These are phyloP conservation scores for Rhagoletis zephyria DNA, from an alignment of 1,140 invertebrate genomes.

Conservation along the genomic window DNA sequence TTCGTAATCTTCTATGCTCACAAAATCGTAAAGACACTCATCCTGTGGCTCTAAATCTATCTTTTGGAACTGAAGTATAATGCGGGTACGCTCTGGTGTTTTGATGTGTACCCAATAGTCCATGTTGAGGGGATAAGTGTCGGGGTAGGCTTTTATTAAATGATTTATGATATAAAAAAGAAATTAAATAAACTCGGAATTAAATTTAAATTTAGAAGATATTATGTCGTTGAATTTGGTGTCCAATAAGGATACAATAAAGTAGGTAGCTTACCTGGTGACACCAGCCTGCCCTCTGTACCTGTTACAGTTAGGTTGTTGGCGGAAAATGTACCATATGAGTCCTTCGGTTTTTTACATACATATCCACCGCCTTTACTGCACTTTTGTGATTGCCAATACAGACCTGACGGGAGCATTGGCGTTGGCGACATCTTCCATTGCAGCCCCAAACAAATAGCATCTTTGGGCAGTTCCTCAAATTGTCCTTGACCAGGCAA, in stretches of 20 bases:
- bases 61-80: slow-evolving; percentile 79
- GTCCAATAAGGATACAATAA: too few relatives aligned
- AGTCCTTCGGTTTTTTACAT: slow-evolving; percentile 74
- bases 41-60: slow-evolving; percentile 83
- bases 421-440: slow-evolving; percentile 78
- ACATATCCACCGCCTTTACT: slow-evolving; percentile 79
- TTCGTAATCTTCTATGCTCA: slow-evolving; percentile 68
- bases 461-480: slow-evolving; percentile 65
- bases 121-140: slow-evolving; percentile 80
- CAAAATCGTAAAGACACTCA: slow-evolving; percentile 84
- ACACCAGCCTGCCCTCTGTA: slow-evolving; percentile 72
- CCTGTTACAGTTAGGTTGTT: slow-evolving; percentile 74
- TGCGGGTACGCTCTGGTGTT: slow-evolving; percentile 77
- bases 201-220: too few relatives aligned
- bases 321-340: slow-evolving; percentile 58
- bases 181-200: not conserved
- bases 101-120: slow-evolving; percentile 79
- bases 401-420: slow-evolving; percentile 77
- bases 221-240: too few relatives aligned
- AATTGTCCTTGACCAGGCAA: slow-evolving; percentile 73
- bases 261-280: slow-evolving; percentile 58
- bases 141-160: slow-evolving; percentile 78
- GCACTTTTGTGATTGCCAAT: slow-evolving; percentile 78
- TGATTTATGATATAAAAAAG: slow-evolving; percentile 50
- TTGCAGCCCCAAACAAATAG: slow-evolving; percentile 76